Base-by-base conservation (phyloP, 2,888 invertebrate genomes). In the Troglohyphantes excavatus region DNA sequence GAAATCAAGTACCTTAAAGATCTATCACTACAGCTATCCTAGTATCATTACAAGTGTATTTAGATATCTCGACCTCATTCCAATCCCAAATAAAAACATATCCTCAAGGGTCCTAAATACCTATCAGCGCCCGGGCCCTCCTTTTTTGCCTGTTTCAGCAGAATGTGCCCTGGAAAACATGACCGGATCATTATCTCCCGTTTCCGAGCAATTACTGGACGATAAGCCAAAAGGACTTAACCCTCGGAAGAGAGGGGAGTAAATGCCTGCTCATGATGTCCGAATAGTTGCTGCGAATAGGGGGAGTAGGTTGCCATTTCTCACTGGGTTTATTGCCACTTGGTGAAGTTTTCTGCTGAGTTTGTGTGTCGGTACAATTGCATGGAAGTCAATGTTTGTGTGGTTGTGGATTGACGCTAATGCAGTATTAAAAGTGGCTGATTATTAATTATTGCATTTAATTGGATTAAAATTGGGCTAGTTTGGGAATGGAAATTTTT, bases 151-250 rank as follows among this genome's bases (percentile, higher is more conserved):
- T 23, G 39, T 39, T 39, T 70, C 23, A 9, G 68, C 79, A 39
- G 82, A 70, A 70, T 63, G 46, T 46, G 46, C 17, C 26, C 53
- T 19, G n/a, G 29, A 82, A 53, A 82, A 72, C 70, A 82, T 33
- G 82, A 33, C n/a, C 29, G 70, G 70, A 70, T 70, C 82, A 82
- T 82, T 82, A 82, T 70, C 68, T 68, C 53, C 61, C 23, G 26
- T 82, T 82, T 82, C 61, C 70, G 70, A 33, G 23, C 82, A 61
- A 70, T 82, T 72, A 82, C 70, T 19, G 59, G 39, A 61, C 70
- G 70, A 70, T 82, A 82, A 82, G 82, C 46, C 17, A 46, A 17
- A 17, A 46, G 17, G 46, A 46, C 46, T 46, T 46, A 46, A 46
- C 46, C 46, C 11, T 13, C 11, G 46, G 2, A 33, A 33, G 9